Base-by-base conservation (phyloP, 2,888 invertebrate species). In the Tipula unca region DNA sequence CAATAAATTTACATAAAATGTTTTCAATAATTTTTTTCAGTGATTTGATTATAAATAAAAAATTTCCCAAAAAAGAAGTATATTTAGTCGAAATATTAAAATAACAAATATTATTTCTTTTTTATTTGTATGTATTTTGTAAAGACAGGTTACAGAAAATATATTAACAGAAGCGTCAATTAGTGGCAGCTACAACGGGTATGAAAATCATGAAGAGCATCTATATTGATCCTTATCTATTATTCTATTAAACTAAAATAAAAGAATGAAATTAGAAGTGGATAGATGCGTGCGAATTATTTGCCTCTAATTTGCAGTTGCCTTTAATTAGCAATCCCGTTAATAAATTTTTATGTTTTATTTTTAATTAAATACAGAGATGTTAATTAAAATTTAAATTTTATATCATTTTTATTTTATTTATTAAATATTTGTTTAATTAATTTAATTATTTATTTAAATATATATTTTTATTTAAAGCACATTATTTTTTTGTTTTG, bases 401-500 rank as follows among this genome's bases (percentile, higher is more conserved):
- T 1, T 42, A 48, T 20, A 48, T 48, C 4, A 48, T 69, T 69
- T 54, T 17, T 54, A 4, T 32, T 32, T 32, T 6, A 32, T 6
- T n/a, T n/a, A n/a, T n/a, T n/a, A 42, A 6, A 54, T 54, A 54
- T 6, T 54, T 25, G 1, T 69, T 69, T 69, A 25, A 69, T 69
- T 69, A 10, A 69, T 69, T 69, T 25, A 69, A 13, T 69, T 69
- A 69, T 69, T 25, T 25, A 69, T 13, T 13, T 69, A 25, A n/a
- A 13, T 69, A 25, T 69, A 13, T 25, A 25, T 69, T 69, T 69
- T 69, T 69, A 25, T 69, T 69, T 69, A 69, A 69, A 69, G 69
- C 69, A 69, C 69, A 25, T 69, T 69, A 69, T 69, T 69, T 48
- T n/a, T 69, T 69, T 69, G 69, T 69, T 69, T 69, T 69, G 69